A percentile compares a stretch with the other conserved stretches of the same genome.
Evolutionary conservation across 2,797 vertebrate species (phyloP).

Genomic region (Buceros bicornis): DNA sequence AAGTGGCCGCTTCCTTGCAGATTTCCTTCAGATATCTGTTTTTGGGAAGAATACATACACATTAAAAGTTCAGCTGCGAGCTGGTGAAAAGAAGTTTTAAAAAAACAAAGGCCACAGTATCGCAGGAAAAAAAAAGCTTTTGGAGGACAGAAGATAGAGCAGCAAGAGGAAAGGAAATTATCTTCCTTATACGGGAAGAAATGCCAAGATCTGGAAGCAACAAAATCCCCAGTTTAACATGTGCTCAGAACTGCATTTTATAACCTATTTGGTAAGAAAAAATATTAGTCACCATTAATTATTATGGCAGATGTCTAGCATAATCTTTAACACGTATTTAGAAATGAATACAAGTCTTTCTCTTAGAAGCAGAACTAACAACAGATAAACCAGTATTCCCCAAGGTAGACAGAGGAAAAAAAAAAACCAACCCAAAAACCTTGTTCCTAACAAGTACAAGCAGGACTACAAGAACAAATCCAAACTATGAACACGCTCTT

Average conservation of each 20-base stretch:
- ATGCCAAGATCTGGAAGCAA: background rate
- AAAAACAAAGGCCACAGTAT: background rate
- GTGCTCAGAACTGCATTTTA: background rate
- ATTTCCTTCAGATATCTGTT: background rate
- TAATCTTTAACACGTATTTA: background rate
- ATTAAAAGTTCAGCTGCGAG: background rate
- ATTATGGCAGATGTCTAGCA: background rate
- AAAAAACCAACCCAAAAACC: background rate
- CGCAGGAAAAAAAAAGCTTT: background rate
- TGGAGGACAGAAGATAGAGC: background rate
- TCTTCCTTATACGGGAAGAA: background rate
- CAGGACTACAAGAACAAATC: background rate
- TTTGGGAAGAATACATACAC: background rate
- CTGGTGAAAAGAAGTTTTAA: background rate
- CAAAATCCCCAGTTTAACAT: background rate
- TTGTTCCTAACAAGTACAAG: background rate
- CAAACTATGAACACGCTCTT: background rate
- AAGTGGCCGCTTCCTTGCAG: background rate
- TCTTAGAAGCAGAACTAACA: background rate
- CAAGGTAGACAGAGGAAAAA: background rate
- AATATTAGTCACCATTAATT: background rate
- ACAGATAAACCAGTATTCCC: background rate
- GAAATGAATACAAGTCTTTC: background rate
- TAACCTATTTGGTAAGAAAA: background rate
- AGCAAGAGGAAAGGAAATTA: background rate